phyloP scores from a whole-genome alignment of 1,140 invertebrate species.

The Bombus turneri region DNA sequence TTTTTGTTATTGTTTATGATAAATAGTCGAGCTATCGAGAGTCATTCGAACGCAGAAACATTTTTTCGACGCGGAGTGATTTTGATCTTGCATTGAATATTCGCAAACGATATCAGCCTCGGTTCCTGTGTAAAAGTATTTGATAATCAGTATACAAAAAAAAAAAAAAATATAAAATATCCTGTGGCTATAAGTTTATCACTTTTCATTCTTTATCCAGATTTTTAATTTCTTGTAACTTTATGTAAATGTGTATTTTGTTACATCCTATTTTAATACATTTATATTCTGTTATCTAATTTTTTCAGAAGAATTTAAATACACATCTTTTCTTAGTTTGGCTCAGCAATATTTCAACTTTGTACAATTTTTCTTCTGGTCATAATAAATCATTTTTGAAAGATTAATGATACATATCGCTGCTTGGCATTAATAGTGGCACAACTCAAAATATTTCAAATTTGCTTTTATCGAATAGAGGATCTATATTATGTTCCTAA shows the following conservation, averaged over 20 bases:
- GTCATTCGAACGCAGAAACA: background rate
- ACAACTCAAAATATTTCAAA: too few relatives aligned
- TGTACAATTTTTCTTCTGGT: background rate
- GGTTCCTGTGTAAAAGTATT: too few relatives aligned
- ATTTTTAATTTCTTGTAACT: background rate
- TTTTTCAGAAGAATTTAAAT: background rate
- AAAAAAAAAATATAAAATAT: background rate
- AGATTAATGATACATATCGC: too few relatives aligned
- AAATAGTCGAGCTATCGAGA: background rate
- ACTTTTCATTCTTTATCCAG: background rate
- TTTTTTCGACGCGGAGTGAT: background rate
- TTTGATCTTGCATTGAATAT: background rate
- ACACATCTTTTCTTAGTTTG: background rate
- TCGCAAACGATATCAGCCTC: background rate
- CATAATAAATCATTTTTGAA: background rate
- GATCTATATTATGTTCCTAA: too few relatives aligned
- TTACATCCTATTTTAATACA: background rate
- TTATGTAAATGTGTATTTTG: background rate
- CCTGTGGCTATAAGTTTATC: background rate
- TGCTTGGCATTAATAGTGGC: too few relatives aligned
- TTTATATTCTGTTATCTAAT: background rate
- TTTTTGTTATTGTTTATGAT: conserved; percentile 9
- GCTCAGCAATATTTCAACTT: background rate
- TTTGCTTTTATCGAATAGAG: too few relatives aligned
- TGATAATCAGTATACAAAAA: background rate